Evolutionary conservation across 2,888 invertebrate species (phyloP).

Genomic region (Plusia festucae): DNA sequence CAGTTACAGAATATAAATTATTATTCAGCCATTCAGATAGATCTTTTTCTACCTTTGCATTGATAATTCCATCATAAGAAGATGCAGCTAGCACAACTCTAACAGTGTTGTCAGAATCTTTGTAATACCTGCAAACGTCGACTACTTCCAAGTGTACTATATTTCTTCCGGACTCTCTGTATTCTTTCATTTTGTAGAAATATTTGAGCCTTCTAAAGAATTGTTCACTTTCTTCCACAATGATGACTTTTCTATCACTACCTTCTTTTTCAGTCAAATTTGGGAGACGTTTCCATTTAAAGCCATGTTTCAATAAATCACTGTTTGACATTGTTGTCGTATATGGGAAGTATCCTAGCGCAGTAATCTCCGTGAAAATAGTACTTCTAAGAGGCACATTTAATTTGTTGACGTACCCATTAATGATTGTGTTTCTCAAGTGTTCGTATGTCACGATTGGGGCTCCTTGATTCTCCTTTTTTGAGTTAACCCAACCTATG

Average conservation of each 20-base stretch:
- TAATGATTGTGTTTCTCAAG: slow-evolving; percentile 17
- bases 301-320: slow-evolving; percentile 45
- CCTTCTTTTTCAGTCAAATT: neutral
- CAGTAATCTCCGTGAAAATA: slow-evolving; percentile 6
- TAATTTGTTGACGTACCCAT: slow-evolving; percentile 21
- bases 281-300: slow-evolving; percentile 50
- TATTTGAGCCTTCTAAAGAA: slow-evolving; percentile 48
- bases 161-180: slow-evolving; percentile 38
- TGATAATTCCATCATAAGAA: neutral
- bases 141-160: slow-evolving; percentile 34
- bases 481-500: slow-evolving; percentile 6
- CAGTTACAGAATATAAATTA: slow-evolving; percentile 16
- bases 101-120: neutral
- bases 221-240: slow-evolving; percentile 55
- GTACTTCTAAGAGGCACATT: slow-evolving; percentile 24
- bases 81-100: neutral
- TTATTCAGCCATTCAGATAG: neutral
- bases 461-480: fast-evolving
- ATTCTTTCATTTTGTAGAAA: slow-evolving; percentile 46
- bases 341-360: neutral
- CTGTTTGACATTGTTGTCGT: neutral
- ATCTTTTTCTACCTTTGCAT: neutral
- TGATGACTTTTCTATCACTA: slow-evolving; percentile 34
- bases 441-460: neutral
- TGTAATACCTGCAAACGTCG: neutral